Evolutionary conservation across 2,888 invertebrate genomes (phyloP).

Genomic region (Cyclophora punctaria): DNA sequence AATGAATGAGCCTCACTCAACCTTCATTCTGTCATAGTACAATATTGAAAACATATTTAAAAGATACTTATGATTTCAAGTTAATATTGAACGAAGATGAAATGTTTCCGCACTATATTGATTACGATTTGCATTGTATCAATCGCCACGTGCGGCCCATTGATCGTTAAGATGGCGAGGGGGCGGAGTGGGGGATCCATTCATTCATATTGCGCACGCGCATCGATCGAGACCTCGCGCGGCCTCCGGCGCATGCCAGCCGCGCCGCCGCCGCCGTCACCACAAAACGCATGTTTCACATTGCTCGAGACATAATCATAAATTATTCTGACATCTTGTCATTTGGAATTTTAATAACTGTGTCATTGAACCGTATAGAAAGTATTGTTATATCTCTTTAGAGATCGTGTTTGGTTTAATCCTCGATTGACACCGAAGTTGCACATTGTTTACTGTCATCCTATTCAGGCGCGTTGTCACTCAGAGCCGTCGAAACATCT

Average conservation of each 20-base stretch:
- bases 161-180: constrained; percentile 41
- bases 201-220: constrained; percentile 63
- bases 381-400: constrained; percentile 34
- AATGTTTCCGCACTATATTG: too few species aligned
- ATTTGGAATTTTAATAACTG: constrained; percentile 33
- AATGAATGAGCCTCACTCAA: too few species aligned
- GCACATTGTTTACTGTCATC: constrained; percentile 34
- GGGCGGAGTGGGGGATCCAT: constrained; percentile 49
- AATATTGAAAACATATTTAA: too few species aligned
- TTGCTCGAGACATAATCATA: constrained; percentile 42
- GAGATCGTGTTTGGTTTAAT: constrained; percentile 27
- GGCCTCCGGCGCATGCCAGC: constrained; percentile 27
- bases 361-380: constrained; percentile 41
- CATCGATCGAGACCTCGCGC: constrained; percentile 40
- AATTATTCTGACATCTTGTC: constrained; percentile 37
- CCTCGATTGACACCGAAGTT: constrained; percentile 31
- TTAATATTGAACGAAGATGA: too few species aligned
- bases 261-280: constrained; percentile 23
- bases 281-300: constrained; percentile 41
- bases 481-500: constrained; percentile 39
- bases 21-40: too few species aligned
- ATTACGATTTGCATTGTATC: constrained; percentile 37
- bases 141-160: constrained; percentile 63
- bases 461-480: constrained; percentile 37
- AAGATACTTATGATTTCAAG: too few species aligned